A percentile compares a stretch with the other conserved stretches of the same genome.
These are phyloP conservation scores for Eulithis prunata DNA, from an alignment of 2,888 invertebrate genomes.

Conservation along the genomic window DNA sequence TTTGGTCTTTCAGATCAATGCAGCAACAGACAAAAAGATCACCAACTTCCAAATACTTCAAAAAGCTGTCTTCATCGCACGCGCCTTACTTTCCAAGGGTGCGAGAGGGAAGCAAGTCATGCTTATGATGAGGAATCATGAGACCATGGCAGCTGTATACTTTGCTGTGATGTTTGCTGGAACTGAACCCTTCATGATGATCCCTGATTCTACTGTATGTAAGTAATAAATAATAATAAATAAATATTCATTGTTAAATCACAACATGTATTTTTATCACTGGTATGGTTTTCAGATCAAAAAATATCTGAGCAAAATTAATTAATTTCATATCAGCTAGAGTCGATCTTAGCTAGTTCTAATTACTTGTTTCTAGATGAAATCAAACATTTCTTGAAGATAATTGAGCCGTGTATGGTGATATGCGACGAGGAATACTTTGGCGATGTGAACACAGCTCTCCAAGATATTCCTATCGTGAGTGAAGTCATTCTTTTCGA, in stretches of 20 bases:
- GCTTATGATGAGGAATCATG: slow-evolving; percentile 41
- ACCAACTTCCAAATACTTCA: slow-evolving; percentile 35
- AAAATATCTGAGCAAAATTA: no score
- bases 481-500: slow-evolving; percentile 42
- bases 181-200: slow-evolving; percentile 42
- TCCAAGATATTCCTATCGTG: slow-evolving; percentile 18
- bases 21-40: slow-evolving; percentile 32
- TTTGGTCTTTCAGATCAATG: slow-evolving; percentile 35
- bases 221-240: slow-evolving; percentile 5
- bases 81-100: slow-evolving; percentile 23
- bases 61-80: slow-evolving; percentile 34
- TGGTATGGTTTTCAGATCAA: no score
- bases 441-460: slow-evolving; percentile 36
- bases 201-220: slow-evolving; percentile 43
- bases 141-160: slow-evolving; percentile 39
- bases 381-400: slow-evolving; percentile 49
- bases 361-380: slow-evolving; percentile 45
- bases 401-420: slow-evolving; percentile 52
- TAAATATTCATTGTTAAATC: no score
- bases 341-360: no score
- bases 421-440: slow-evolving; percentile 55
- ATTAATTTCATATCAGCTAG: neutral
- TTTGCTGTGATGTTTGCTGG: slow-evolving; percentile 43
- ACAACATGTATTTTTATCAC: no score
- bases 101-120: slow-evolving; percentile 34